Percentiles rank a stretch among this genome's conserved stretches.
phyloP scores from a whole-genome alignment of 2,888 invertebrate genomes.

The Watsonalla cultraria region DNA sequence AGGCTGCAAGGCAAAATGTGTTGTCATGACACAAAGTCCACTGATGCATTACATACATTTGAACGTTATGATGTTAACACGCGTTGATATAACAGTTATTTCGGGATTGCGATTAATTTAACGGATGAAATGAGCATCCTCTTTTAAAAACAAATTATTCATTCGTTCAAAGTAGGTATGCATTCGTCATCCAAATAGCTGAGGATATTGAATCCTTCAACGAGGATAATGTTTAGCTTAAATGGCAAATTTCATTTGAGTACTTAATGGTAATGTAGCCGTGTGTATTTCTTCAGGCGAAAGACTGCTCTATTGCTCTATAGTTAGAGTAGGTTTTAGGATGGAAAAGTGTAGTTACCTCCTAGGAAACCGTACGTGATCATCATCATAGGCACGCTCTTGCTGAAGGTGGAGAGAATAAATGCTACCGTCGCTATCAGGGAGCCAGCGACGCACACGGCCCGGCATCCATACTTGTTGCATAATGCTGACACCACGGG shows the following conservation, averaged over 20 bases:
- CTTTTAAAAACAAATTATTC: neutral
- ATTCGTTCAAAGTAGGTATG: neutral
- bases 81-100: neutral
- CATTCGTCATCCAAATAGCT: too few relatives aligned
- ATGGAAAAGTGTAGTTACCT: constrained; percentile 76
- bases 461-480: constrained; percentile 96
- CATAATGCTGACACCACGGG: constrained; percentile 97
- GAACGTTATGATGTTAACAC: neutral
- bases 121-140: neutral
- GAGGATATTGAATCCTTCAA: too few relatives aligned
- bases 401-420: constrained; percentile 91
- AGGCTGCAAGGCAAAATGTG: neutral
- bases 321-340: too few relatives aligned
- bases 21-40: too few relatives aligned
- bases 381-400: constrained; percentile 93
- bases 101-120: neutral
- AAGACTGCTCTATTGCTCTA: too few relatives aligned
- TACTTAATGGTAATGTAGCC: too few relatives aligned
- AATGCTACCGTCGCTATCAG: constrained; percentile 91
- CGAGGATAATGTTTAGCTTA: too few relatives aligned
- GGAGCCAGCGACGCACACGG: constrained; percentile 95
- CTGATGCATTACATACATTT: too few relatives aligned
- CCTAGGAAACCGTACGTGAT: constrained; percentile 95
- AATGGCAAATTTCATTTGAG: too few relatives aligned
- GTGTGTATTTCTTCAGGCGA: too few relatives aligned